phyloP scores from a whole-genome alignment of 2,797 vertebrate species.

The Phaenicophaeus curvirostris region DNA sequence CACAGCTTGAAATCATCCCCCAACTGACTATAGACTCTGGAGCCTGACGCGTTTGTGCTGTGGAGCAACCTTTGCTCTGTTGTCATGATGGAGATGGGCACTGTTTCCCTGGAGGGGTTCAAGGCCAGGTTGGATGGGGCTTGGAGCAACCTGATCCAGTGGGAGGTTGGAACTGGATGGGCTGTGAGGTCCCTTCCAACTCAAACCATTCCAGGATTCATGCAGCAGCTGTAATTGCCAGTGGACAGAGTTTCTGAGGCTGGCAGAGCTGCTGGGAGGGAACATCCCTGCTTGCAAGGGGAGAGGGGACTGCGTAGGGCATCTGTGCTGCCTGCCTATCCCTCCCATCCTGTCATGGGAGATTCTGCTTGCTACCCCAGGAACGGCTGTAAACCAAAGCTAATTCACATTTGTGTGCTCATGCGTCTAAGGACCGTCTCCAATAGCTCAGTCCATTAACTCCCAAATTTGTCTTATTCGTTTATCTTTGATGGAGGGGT shows the following conservation, averaged over 20 bases:
- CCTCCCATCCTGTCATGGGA: fast-evolving
- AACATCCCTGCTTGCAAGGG: background rate
- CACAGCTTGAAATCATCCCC: background rate
- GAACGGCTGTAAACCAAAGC: background rate
- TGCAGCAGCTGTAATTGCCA: background rate
- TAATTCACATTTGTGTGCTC: background rate
- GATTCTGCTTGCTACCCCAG: background rate
- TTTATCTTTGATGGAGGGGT: background rate
- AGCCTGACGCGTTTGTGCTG: background rate
- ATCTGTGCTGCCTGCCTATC: background rate
- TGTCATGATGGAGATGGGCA: fast-evolving
- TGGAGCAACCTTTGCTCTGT: background rate
- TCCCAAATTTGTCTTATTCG: background rate
- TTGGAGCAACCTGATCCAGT: no score
- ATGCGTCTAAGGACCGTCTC: fast-evolving
- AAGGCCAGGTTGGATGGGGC: no score
- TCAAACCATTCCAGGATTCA: no score
- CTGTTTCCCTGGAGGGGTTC: background rate
- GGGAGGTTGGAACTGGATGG: no score
- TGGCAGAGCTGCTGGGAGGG: background rate
- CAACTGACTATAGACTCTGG: fast-evolving
- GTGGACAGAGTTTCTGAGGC: background rate
- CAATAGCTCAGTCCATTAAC: background rate
- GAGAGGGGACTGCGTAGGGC: background rate
- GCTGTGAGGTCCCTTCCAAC: no score